Evolutionary conservation across 2,888 invertebrate species (phyloP).

Genomic region (Platycnemis pennipes): DNA sequence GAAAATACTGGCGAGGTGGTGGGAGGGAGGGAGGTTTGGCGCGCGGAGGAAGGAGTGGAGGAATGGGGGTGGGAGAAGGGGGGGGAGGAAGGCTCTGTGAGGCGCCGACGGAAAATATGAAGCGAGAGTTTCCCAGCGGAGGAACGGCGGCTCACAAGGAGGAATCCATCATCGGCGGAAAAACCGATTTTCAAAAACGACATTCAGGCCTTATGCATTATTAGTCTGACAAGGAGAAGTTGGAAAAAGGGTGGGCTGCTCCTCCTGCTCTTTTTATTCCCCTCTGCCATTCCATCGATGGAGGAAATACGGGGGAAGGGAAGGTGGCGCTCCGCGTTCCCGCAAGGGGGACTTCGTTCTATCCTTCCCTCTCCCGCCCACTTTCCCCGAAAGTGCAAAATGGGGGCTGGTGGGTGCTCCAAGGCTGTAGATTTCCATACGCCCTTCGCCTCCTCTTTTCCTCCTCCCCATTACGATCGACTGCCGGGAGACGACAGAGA

Average conservation of each 20-base stretch:
- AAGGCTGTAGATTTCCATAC: not conserved
- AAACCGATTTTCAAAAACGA: slow-evolving; percentile 21
- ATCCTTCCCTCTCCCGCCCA: too few species aligned
- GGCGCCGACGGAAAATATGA: slow-evolving; percentile 22
- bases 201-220: slow-evolving; percentile 11
- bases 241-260: not conserved
- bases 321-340: not conserved
- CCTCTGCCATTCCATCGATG: slow-evolving; percentile 16
- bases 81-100: not conserved
- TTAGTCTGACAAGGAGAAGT: not conserved
- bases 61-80: not conserved
- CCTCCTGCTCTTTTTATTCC: not conserved
- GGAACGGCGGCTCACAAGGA: not conserved
- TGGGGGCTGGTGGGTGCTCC: not conserved
- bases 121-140: slow-evolving; percentile 30
- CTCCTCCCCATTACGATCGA: not conserved
- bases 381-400: not conserved
- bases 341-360: too few species aligned
- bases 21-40: not conserved
- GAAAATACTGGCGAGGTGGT: not conserved
- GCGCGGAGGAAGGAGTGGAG: not conserved
- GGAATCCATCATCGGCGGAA: slow-evolving; percentile 39
- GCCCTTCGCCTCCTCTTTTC: not conserved
- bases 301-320: not conserved
- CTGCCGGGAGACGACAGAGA: not conserved